Evolutionary conservation across 2,113 vertebrate genomes (phyloP).

Genomic region (Hippolais icterina): DNA sequence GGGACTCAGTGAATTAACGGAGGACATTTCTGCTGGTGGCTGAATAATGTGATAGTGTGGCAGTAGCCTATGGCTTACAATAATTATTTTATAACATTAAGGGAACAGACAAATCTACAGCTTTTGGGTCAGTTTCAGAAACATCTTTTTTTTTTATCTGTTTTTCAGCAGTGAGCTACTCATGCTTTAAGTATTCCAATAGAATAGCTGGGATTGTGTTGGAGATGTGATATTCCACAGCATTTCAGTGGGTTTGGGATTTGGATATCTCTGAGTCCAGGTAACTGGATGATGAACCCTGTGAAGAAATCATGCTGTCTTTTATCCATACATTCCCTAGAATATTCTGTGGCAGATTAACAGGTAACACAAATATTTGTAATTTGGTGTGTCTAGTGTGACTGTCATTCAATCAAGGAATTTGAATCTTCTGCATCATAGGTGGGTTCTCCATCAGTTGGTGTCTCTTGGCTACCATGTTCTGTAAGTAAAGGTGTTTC

Average conservation of each 20-base stretch:
- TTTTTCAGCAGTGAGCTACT: not conserved
- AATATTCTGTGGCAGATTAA: not conserved
- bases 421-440: not conserved
- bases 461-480: not conserved
- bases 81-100: not conserved
- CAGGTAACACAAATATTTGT: not conserved
- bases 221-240: not conserved
- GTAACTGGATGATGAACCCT: not conserved
- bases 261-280: not conserved
- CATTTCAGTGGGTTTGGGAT: not conserved
- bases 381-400: not conserved
- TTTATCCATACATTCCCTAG: not conserved
- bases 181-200: not conserved
- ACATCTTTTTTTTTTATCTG: not conserved
- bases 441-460: not conserved
- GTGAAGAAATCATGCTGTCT: not conserved
- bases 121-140: not conserved
- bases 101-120: not conserved
- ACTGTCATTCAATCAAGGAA: not conserved
- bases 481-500: not conserved
- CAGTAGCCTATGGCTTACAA: not conserved
- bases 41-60: not conserved
- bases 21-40: slow-evolving; percentile 5
- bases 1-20: not conserved
- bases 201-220: not conserved